These are phyloP conservation scores for Nibea coibor DNA, from an alignment of 2,113 vertebrate genomes.

Conservation along the genomic window DNA sequence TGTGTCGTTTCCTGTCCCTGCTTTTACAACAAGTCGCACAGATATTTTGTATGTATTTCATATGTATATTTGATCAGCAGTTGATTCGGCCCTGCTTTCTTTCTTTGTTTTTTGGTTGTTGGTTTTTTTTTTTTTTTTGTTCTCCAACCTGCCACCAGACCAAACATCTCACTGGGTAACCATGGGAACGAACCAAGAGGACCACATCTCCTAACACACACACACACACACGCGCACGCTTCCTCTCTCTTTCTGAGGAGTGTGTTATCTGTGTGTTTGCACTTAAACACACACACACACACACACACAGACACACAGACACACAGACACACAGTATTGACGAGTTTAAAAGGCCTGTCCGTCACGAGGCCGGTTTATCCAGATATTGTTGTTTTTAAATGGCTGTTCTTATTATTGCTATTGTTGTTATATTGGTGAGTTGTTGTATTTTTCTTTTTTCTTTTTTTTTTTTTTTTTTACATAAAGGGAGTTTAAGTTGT, in stretches of 20 bases:
- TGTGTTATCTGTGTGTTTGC: constrained; percentile 49
- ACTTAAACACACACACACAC: constrained; percentile 67
- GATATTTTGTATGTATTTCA: constrained; percentile 29
- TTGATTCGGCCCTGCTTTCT: constrained; percentile 39
- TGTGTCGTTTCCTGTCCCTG: constrained; percentile 41
- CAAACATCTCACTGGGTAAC: constrained; percentile 59
- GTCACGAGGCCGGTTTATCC: constrained; percentile 70
- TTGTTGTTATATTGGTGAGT: constrained; percentile 80
- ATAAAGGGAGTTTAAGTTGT: constrained; percentile 81
- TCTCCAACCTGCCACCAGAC: constrained; percentile 48
- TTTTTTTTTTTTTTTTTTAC: constrained; percentile 67
- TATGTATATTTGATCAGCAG: constrained; percentile 14
- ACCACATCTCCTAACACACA: constrained; percentile 55
- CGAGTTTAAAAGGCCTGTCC: constrained; percentile 63
- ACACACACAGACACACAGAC: constrained; percentile 44
- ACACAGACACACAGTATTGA: constrained; percentile 47
- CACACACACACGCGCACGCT: constrained; percentile 43
- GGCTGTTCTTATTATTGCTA: constrained; percentile 83
- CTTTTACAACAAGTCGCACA: constrained; percentile 44
- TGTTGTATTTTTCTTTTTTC: constrained; percentile 59
- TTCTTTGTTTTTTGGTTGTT: neutral
- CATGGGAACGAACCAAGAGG: constrained; percentile 69
- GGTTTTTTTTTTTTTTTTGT: neutral
- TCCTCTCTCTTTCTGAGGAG: constrained; percentile 28
- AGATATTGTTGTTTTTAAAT: constrained; percentile 82